Evolutionary conservation across 2,113 vertebrate genomes (phyloP), one percentile per base, ranked within the genome.

Genomic region (Menidia beryllina): DNA sequence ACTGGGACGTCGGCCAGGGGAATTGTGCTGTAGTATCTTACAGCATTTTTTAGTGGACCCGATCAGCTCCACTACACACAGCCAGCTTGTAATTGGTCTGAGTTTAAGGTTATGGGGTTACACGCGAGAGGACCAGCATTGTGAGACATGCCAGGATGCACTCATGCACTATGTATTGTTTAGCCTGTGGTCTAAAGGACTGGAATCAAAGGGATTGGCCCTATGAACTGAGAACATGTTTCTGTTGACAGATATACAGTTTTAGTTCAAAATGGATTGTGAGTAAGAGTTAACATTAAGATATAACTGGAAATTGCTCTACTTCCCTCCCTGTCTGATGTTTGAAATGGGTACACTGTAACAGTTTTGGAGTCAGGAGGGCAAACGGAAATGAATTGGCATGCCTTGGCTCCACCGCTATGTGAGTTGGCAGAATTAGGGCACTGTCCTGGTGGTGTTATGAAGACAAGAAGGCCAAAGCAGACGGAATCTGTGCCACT

Each of bases 181-280:
- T 85, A 76, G 84, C 69, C 82, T 88, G 82, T 75, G 84, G 82
- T 83, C 74, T 55, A 27, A 74, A 66, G 62, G 68, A 80, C 39
- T 82, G 74, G 72, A 82, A 68, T 63, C 57, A 52, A 80, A 77
- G 52, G 39, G 72, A 82, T 57, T 74, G 77, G 79, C 57, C 49
- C 43, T 41, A 54, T 69, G 50, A n/a, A 20, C 75, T 1, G 49
- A 82, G 41, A 72, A 45, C n/a, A 10, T 58, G 68, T 72, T 14
- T 49, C 54, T 61, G 52, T 60, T 43, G 43, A 83, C 69, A 59
- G 38, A 73, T 25, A 57, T 66, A 62, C 62, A 67, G 34, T 66
- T 71, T 58, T 43, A 62, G 49, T 65, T 85, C 53, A 73, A 72
- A 82, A 82, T 61, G 19, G 60, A 45, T 81, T 69, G 68, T 62